Conservation (phyloP, 2,797 vertebrate genomes). For the Phataginus tricuspis region DNA sequence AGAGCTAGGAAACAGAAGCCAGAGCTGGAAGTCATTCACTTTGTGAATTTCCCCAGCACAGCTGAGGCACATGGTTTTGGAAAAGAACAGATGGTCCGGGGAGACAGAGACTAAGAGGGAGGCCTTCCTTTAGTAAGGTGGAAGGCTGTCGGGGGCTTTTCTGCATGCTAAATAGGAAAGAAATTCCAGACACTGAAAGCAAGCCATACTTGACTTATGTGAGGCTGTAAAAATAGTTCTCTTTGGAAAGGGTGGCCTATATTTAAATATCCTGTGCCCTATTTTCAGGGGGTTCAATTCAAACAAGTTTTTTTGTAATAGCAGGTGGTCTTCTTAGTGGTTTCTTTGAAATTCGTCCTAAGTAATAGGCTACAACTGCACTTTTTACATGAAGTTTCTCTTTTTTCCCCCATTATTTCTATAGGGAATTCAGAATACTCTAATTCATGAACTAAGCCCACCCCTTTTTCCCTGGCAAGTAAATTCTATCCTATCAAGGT, state of each 20-base stretch:
- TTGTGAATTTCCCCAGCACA: constrained; percentile 49
- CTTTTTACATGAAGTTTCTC: not conserved
- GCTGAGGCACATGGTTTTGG: constrained; percentile 56
- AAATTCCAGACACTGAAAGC: constrained; percentile 62
- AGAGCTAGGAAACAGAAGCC: constrained; percentile 31
- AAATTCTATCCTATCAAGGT: not conserved
- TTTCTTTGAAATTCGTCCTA: constrained; percentile 23
- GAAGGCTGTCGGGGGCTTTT: constrained; percentile 55
- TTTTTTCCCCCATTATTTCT: not conserved
- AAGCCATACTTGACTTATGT: constrained; percentile 32
- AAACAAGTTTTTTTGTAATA: not conserved
- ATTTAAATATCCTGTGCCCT: constrained; percentile 53
- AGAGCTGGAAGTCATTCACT: constrained; percentile 56
- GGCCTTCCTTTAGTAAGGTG: constrained; percentile 72
- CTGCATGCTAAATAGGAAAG: constrained; percentile 63
- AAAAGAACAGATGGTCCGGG: constrained; percentile 74
- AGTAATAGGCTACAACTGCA: not conserved
- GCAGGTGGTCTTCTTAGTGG: not conserved
- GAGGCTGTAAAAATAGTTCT: constrained; percentile 54
- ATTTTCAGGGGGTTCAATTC: constrained; percentile 48
- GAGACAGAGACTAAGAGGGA: constrained; percentile 57
- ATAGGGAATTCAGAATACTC: not conserved
- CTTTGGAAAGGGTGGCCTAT: constrained; percentile 40
- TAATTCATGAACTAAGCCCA: constrained; percentile 16
- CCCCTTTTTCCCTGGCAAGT: not conserved